These are phyloP conservation scores for Oriolus oriolus DNA, from an alignment of 2,113 vertebrate genomes.

Conservation along the genomic window DNA sequence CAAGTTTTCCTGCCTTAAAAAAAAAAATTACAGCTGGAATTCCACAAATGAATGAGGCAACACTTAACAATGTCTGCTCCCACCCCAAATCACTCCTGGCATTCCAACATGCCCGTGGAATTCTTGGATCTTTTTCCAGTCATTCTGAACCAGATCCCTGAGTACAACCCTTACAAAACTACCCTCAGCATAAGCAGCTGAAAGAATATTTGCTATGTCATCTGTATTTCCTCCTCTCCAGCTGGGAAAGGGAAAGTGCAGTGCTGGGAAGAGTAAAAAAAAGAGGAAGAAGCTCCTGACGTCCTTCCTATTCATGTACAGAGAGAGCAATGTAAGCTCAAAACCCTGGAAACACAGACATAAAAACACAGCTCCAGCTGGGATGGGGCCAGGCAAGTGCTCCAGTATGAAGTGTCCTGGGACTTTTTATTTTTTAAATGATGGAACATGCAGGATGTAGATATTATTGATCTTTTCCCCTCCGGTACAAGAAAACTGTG, in stretches of 20 bases:
- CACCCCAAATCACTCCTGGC: not conserved
- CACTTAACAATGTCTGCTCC: not conserved
- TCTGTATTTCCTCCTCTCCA: not conserved
- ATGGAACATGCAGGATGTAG: not conserved
- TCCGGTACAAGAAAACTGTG: not conserved
- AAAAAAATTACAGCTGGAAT: constrained; percentile 2
- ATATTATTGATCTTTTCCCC: not conserved
- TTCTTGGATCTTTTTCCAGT: not conserved
- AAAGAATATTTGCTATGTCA: not conserved
- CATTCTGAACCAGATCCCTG: not conserved
- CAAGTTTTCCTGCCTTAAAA: constrained; percentile 91
- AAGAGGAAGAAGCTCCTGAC: not conserved
- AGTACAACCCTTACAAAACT: not conserved
- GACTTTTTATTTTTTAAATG: not conserved
- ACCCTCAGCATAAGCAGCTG: not conserved
- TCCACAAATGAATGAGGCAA: not conserved
- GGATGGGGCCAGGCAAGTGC: not conserved
- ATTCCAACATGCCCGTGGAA: accelerated
- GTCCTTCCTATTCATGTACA: not conserved
- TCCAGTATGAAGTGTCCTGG: not conserved
- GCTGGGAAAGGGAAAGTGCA: not conserved
- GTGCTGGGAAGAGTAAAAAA: not conserved
- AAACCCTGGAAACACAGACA: not conserved
- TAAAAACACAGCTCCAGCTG: not conserved
- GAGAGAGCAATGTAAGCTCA: not conserved